Evolutionary conservation across 2,888 invertebrate species (phyloP), one percentile per base, ranked within the genome.

Genomic region (Hyposoter dolosus): DNA sequence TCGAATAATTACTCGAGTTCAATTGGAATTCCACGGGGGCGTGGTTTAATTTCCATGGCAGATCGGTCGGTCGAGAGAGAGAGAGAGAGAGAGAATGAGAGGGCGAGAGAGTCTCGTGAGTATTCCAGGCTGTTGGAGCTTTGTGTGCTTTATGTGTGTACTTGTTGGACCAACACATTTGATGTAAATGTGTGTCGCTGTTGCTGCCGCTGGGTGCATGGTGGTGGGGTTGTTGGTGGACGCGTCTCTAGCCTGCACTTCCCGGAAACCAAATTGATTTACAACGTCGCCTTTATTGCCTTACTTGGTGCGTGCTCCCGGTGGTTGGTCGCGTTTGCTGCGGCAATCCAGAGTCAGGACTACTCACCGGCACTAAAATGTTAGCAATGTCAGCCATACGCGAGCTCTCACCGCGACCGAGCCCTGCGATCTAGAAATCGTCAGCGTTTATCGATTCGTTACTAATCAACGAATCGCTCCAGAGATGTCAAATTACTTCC

Each of bases 271-370:
- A 86, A 86, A 86, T 86, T 86, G 86, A 86, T 86, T 86, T 86
- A 86, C 84, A 86, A 79, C 84, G 86, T 84, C 86, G 84, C 84
- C 86, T 84, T 86, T 86, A 86, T 86, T 86, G 86, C 86, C 86
- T 82, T 84, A 82, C 86, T 84, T 82, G 83, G 78, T 82, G 63
- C 45, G 43, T 53, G 72, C 80, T 60, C 56, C 50, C 71, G 53
- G 76, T 69, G 47, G 47, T 71, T 35, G 71, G 60, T 47, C 45
- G 56, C 69, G 69, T 69, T 79, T 71, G 47, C 35, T 63, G 56
- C 63, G 19, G 71, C 45, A 79, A 56, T 78, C 45, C 63, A 35
- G 60, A 28, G 68, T 79, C 32, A 71, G 28, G 79, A 79, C 45
- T 35, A 43, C 60, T 32, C 35, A 28, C 43, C 28, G 60, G 7